Conservation (phyloP, 2,113 vertebrate species). For the Caretta caretta region DNA sequence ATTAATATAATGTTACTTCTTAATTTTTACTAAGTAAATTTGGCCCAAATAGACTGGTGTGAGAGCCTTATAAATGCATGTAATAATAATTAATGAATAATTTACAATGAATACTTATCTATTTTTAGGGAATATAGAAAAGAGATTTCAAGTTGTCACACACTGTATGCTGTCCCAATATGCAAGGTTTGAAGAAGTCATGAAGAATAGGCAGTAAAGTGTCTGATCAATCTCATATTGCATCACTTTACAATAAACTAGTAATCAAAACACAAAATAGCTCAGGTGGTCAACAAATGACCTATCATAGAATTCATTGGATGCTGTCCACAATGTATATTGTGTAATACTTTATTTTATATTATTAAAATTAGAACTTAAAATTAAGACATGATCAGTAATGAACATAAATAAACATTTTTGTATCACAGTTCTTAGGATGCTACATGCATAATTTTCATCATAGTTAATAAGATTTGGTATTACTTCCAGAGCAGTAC, state of each 20-base stretch:
- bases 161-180: not conserved
- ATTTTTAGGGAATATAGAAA: not conserved
- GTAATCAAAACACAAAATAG: not conserved
- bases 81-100: not conserved
- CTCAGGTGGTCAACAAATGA: not conserved
- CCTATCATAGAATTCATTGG: not conserved
- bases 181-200: not conserved
- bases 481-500: not conserved
- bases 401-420: not conserved
- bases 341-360: not conserved
- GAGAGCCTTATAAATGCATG: not conserved
- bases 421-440: not conserved
- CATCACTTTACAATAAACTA: not conserved
- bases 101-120: not conserved
- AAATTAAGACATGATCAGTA: not conserved
- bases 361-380: not conserved
- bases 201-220: not conserved
- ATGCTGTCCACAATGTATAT: not conserved
- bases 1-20: not conserved
- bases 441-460: not conserved
- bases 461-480: accelerated
- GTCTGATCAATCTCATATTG: accelerated
- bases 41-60: not conserved
- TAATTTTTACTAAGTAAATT: not conserved
- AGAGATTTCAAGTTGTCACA: not conserved